Percentiles rank a stretch among this genome's conserved stretches.
These are phyloP conservation scores for Rhamnusium bicolor DNA, from an alignment of 2,888 invertebrate genomes.

Conservation along the genomic window DNA sequence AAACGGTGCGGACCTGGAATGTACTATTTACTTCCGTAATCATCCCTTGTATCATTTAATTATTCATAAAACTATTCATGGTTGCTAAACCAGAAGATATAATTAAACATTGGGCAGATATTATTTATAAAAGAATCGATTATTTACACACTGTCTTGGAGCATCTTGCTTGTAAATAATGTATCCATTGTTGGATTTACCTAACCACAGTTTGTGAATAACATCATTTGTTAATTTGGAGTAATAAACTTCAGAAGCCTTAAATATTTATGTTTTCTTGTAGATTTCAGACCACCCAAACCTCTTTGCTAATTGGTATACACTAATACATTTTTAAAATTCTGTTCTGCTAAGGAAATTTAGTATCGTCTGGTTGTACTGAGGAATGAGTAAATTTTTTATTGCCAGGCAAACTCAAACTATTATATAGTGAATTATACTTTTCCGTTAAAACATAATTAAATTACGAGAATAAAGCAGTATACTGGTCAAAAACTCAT, in stretches of 20 bases:
- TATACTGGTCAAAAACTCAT: too few species aligned
- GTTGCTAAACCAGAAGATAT: too few species aligned
- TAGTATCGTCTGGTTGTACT: background rate
- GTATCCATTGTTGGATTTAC: conserved; percentile 64
- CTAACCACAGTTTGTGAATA: conserved; percentile 62
- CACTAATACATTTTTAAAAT: conserved; percentile 19
- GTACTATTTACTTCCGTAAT: too few species aligned
- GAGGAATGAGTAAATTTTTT: background rate
- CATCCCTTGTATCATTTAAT: too few species aligned
- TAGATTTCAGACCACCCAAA: background rate
- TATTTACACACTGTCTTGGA: conserved; percentile 36
- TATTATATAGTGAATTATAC: too few species aligned
- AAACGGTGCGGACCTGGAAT: too few species aligned
- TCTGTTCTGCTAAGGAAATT: background rate
- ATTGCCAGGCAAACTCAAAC: too few species aligned
- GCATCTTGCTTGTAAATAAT: conserved; percentile 57
- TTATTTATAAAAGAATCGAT: background rate
- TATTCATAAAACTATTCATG: too few species aligned
- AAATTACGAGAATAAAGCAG: too few species aligned
- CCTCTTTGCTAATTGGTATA: conserved; percentile 20
- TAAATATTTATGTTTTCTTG: conserved; percentile 46
- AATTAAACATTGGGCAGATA: background rate
- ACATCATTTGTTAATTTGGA: conserved; percentile 58
- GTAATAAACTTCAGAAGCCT: conserved; percentile 40
- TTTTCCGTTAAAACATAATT: too few species aligned